Conservation (phyloP, 2,888 invertebrate species). For the Acleris emargana region DNA sequence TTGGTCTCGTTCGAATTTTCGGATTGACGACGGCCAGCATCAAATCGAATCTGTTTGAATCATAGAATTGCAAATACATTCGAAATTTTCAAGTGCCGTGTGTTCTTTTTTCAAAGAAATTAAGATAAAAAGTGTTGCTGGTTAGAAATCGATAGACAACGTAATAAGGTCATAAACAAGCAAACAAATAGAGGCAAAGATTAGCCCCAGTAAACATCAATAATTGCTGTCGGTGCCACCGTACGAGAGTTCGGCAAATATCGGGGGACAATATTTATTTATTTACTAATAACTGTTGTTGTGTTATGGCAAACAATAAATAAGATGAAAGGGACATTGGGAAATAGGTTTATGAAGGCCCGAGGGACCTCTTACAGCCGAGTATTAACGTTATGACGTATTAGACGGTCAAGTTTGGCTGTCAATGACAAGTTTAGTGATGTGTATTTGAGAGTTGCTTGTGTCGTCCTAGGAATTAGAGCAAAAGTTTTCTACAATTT, state of each 20-base stretch:
- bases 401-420: slow-evolving; percentile 34
- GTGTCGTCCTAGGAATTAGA: neutral
- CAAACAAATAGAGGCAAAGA: slow-evolving; percentile 64
- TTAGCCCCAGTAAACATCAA: slow-evolving; percentile 62
- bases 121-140: too few species aligned
- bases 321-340: slow-evolving; percentile 74
- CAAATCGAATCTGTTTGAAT: slow-evolving; percentile 32
- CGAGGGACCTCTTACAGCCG: slow-evolving; percentile 58
- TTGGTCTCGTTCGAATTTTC: slow-evolving; percentile 40
- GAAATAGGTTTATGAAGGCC: slow-evolving; percentile 79
- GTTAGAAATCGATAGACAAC: slow-evolving; percentile 30
- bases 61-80: slow-evolving; percentile 8
- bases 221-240: slow-evolving; percentile 72
- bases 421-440: slow-evolving; percentile 20
- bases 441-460: neutral
- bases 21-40: slow-evolving; percentile 27
- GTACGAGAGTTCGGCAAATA: slow-evolving; percentile 70
- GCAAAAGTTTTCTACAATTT: too few species aligned
- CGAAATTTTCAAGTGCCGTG: neutral
- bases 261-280: slow-evolving; percentile 78
- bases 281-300: slow-evolving; percentile 77
- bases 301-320: slow-evolving; percentile 73
- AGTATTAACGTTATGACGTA: slow-evolving; percentile 33
- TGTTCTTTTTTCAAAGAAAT: too few species aligned
- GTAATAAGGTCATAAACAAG: slow-evolving; percentile 45